These are phyloP conservation scores for Neodon shergylaensis DNA, from an alignment of 2,113 vertebrate species.

Conservation along the genomic window DNA sequence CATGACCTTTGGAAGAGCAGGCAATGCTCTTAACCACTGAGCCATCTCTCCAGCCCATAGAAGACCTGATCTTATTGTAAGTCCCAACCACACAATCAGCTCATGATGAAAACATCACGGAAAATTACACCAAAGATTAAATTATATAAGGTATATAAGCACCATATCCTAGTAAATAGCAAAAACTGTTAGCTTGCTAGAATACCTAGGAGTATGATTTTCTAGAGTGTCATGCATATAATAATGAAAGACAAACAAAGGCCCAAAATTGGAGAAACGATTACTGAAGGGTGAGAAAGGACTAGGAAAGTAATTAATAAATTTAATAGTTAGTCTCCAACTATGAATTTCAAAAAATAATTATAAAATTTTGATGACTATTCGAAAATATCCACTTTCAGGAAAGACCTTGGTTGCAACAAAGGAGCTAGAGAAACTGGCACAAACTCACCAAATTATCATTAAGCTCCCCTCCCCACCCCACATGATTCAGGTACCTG, in stretches of 20 bases:
- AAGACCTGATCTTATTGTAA: not conserved
- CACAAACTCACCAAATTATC: not conserved
- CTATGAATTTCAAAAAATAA: slow-evolving; percentile 31
- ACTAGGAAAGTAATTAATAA: slow-evolving; percentile 30
- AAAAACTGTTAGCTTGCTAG: slow-evolving; percentile 29
- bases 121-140: not conserved
- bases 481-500: not conserved
- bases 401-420: not conserved
- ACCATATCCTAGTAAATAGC: slow-evolving; percentile 25
- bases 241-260: slow-evolving; percentile 57
- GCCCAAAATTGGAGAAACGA: slow-evolving; percentile 10
- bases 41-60: no score
- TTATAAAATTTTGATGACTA: slow-evolving; percentile 45
- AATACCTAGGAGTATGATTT: slow-evolving; percentile 22
- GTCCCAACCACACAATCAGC: not conserved
- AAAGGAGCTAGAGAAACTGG: not conserved
- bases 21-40: no score
- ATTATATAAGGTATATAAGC: slow-evolving; percentile 5
- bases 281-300: not conserved
- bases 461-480: not conserved
- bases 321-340: slow-evolving; percentile 51
- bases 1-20: no score
- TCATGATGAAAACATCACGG: not conserved
- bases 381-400: slow-evolving; percentile 22
- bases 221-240: not conserved